Conservation (phyloP, 35 echinoderm and acorn worm species). For the Acanthaster planci region DNA sequence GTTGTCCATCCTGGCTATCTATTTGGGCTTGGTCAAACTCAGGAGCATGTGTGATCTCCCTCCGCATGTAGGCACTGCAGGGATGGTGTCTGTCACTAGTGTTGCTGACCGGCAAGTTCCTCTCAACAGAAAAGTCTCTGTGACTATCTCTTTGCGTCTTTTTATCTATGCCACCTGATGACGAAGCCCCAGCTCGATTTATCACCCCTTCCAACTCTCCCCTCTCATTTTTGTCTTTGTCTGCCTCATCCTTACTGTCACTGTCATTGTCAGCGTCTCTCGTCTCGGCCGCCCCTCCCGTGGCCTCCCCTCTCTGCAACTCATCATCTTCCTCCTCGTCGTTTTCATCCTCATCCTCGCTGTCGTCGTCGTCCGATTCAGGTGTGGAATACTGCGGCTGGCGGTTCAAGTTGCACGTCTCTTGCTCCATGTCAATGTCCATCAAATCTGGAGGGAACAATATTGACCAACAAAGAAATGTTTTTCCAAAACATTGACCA, state of each 20-base stretch:
- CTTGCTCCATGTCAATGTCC: slow-evolving; percentile 57
- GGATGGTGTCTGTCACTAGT: too few species aligned
- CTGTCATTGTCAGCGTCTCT: slow-evolving; percentile 3
- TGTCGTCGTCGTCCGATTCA: slow-evolving; percentile 30
- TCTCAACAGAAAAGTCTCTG: too few species aligned
- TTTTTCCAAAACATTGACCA: too few species aligned
- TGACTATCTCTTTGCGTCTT: too few species aligned
- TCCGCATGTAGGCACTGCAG: too few species aligned
- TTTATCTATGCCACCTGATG: neutral
- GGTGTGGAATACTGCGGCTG: slow-evolving; percentile 77
- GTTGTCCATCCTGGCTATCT: too few species aligned
- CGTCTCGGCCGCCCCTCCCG: too few species aligned
- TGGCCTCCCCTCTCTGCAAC: too few species aligned
- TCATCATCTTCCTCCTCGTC: slow-evolving; percentile 34
- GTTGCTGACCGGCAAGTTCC: too few species aligned
- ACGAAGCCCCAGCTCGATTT: neutral
- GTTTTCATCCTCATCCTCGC: slow-evolving; percentile 33
- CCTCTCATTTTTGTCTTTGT: slow-evolving; percentile 5
- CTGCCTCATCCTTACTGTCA: neutral
- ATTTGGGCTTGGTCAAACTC: too few species aligned
- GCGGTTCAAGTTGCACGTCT: slow-evolving; percentile 79
- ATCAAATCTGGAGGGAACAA: slow-evolving; percentile 60
- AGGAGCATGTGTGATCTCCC: too few species aligned
- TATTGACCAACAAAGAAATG: too few species aligned
- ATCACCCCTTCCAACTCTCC: neutral